A percentile compares a stretch with the other conserved stretches of the same genome.
Conservation (phyloP, 2,888 invertebrate genomes). For the Endomychus coccineus region DNA sequence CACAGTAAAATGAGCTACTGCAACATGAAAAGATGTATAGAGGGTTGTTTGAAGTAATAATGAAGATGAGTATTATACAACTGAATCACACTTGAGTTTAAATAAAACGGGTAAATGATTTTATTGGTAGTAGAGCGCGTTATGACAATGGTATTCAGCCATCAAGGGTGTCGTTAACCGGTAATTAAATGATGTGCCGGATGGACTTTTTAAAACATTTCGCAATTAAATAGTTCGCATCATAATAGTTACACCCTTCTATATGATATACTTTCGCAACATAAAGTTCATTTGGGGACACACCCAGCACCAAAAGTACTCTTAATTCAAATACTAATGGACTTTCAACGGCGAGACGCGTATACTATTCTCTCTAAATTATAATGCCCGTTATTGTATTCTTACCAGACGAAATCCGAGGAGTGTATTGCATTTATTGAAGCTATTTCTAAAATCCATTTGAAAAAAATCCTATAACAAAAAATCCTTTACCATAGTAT, state of each 20-base stretch:
- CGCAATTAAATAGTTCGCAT: slow-evolving; percentile 32
- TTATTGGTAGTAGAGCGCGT: slow-evolving; percentile 38
- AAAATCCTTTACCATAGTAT: too few relatives aligned
- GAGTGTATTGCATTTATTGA: too few relatives aligned
- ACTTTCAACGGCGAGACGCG: slow-evolving; percentile 28
- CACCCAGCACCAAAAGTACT: slow-evolving; percentile 25
- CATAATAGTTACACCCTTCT: slow-evolving; percentile 24
- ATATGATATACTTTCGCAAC: slow-evolving; percentile 22
- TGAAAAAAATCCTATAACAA: too few relatives aligned
- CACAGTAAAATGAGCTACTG: too few relatives aligned
- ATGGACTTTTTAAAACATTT: slow-evolving; percentile 36
- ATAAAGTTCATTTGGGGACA: slow-evolving; percentile 30
- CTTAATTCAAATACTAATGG: slow-evolving; percentile 34
- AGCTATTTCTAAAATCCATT: too few relatives aligned
- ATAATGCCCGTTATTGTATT: too few relatives aligned
- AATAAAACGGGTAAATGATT: slow-evolving; percentile 39
- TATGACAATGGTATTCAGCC: slow-evolving; percentile 34
- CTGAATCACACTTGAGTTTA: slow-evolving; percentile 29
- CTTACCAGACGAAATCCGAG: too few relatives aligned
- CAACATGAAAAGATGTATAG: too few relatives aligned
- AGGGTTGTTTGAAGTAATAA: slow-evolving; percentile 28
- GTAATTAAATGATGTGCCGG: slow-evolving; percentile 41
- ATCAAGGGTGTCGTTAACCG: slow-evolving; percentile 41
- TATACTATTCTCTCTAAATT: too few relatives aligned
- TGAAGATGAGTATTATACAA: slow-evolving; percentile 27